Evolutionary conservation across 2,797 vertebrate species (phyloP).

Genomic region (Sternarchorhynchus goeldii): DNA sequence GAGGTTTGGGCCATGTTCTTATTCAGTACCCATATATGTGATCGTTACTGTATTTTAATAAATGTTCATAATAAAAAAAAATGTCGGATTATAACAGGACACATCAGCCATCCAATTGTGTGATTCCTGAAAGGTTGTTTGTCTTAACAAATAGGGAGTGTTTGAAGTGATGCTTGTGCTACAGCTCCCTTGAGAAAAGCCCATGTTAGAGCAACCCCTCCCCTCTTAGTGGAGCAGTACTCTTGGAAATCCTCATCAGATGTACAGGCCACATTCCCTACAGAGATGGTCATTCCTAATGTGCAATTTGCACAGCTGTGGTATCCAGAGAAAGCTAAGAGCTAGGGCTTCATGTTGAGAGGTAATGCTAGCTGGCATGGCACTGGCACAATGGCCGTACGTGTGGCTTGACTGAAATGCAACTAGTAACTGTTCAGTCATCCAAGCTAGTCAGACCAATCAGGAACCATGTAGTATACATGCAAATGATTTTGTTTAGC

Average conservation of each 20-base stretch:
- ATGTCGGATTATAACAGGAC: not conserved
- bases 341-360: no score
- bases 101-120: not conserved
- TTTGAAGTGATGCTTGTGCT: not conserved
- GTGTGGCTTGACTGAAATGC: not conserved
- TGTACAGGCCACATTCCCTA: not conserved
- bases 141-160: not conserved
- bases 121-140: conserved; percentile 6
- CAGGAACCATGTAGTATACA: not conserved
- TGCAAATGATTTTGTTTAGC: conserved; percentile 22
- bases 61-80: not conserved
- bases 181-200: not conserved
- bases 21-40: not conserved
- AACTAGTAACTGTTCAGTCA: not conserved
- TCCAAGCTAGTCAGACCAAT: not conserved
- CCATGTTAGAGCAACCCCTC: not conserved
- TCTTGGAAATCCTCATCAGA: not conserved
- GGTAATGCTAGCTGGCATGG: not conserved
- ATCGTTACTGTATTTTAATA: not conserved
- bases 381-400: not conserved
- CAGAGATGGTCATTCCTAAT: no score
- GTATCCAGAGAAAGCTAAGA: not conserved
- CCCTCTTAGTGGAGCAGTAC: not conserved
- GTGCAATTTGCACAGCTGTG: no score
- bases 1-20: conserved; percentile 51